Evolutionary conservation across 2,888 invertebrate species (phyloP).

Genomic region (Allolobophora icterica): DNA sequence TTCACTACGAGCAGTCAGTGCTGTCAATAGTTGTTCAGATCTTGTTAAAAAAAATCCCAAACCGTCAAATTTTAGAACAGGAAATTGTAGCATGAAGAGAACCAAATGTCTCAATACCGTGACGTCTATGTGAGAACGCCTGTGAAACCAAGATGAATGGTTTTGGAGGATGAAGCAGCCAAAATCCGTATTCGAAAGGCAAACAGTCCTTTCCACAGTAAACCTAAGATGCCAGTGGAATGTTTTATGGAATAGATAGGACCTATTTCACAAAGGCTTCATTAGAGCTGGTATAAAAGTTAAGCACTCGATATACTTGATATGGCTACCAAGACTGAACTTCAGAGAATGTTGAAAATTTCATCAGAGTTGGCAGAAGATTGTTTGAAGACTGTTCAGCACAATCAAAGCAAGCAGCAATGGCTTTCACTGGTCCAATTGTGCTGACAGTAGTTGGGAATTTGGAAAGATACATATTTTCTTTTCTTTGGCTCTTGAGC

Average conservation of each 20-base stretch:
- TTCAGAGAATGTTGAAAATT: background rate
- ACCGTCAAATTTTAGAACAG: background rate
- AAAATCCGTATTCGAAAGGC: background rate
- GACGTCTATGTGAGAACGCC: background rate
- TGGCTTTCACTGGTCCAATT: background rate
- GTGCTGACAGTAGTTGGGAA: background rate
- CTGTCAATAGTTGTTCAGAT: background rate
- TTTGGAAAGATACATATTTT: too few relatives aligned
- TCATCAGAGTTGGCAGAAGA: background rate
- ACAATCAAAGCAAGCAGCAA: background rate
- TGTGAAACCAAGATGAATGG: background rate
- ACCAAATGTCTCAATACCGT: background rate
- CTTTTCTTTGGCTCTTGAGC: background rate
- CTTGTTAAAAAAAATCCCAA: background rate
- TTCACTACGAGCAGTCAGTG: background rate
- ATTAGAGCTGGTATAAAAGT: too few relatives aligned
- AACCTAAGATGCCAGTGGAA: background rate
- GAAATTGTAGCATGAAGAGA: background rate
- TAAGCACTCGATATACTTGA: too few relatives aligned
- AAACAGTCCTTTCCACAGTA: background rate
- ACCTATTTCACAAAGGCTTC: too few relatives aligned
- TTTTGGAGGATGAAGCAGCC: slow-evolving; percentile 4
- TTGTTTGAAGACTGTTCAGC: background rate
- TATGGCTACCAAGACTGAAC: too few relatives aligned
- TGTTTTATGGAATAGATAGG: background rate